Conservation (phyloP, 2,113 vertebrate genomes). For the Rutilus rutilus region DNA sequence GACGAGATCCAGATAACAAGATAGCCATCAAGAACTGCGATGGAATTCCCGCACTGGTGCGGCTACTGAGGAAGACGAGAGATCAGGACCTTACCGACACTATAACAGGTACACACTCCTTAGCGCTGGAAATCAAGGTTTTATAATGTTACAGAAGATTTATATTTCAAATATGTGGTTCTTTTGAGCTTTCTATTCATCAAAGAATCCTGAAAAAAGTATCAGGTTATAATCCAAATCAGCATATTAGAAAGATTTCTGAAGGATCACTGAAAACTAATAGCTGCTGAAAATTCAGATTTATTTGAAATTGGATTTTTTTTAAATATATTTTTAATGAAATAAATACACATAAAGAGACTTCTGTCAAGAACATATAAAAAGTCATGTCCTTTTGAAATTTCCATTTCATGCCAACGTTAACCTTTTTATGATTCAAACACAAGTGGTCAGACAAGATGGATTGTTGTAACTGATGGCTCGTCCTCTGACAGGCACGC, state of each 20-base stretch:
- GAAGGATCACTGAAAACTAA: background rate
- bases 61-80: constrained; percentile 86
- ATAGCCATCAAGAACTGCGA: constrained; percentile 98
- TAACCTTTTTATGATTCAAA: background rate
- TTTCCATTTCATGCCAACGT: background rate
- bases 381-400: background rate
- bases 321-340: background rate
- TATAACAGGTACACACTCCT: constrained; percentile 84
- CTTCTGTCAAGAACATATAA: background rate
- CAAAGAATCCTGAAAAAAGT: background rate
- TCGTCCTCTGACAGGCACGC: constrained; percentile 78
- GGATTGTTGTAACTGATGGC: background rate
- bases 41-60: constrained; percentile 86
- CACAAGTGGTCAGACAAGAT: background rate
- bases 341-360: background rate
- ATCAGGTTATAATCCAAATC: background rate
- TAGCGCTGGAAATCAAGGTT: too few species aligned
- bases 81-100: constrained; percentile 92
- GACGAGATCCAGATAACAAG: constrained; percentile 93
- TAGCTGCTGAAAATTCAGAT: background rate
- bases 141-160: too few species aligned
- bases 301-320: too few species aligned
- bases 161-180: too few species aligned
- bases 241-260: background rate
- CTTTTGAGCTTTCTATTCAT: too few species aligned